These are phyloP conservation scores for Onychomys torridus DNA, from an alignment of 2,797 vertebrate species.

Conservation along the genomic window DNA sequence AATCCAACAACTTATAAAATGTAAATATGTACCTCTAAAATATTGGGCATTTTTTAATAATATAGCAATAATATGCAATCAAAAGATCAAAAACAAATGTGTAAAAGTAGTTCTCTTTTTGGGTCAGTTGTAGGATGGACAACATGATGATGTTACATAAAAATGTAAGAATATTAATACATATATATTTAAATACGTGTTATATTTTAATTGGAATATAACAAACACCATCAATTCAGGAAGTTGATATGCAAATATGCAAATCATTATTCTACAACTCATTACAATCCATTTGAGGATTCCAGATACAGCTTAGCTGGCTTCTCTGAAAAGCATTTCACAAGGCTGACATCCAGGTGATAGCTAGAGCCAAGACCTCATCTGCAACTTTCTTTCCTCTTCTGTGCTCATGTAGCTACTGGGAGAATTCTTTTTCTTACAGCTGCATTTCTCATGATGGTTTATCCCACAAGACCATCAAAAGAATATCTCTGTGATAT, in stretches of 20 bases:
- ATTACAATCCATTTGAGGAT: not conserved
- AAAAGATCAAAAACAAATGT: not conserved
- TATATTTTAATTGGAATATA: not conserved
- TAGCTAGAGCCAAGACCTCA: not conserved
- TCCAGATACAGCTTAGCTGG: not conserved
- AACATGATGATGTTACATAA: not conserved
- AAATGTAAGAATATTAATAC: not conserved
- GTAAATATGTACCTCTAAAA: not conserved
- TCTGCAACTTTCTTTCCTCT: not conserved
- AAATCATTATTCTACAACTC: not conserved
- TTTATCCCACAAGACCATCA: not conserved
- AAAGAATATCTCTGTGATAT: not conserved
- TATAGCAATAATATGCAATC: not conserved
- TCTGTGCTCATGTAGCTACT: not conserved
- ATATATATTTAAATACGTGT: not conserved
- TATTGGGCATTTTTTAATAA: constrained; percentile 27
- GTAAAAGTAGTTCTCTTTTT: not conserved
- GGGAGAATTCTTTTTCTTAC: not conserved
- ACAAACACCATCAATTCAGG: not conserved
- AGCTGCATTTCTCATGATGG: not conserved
- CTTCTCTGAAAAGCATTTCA: not conserved
- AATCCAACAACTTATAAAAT: not conserved
- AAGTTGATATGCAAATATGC: not conserved
- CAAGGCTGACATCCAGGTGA: not conserved
- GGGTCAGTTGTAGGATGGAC: too few species aligned